Percentiles rank a stretch among this genome's conserved stretches.
These are phyloP conservation scores for Cataglyphis livida DNA, from an alignment of 2,888 invertebrate genomes.

Conservation along the genomic window DNA sequence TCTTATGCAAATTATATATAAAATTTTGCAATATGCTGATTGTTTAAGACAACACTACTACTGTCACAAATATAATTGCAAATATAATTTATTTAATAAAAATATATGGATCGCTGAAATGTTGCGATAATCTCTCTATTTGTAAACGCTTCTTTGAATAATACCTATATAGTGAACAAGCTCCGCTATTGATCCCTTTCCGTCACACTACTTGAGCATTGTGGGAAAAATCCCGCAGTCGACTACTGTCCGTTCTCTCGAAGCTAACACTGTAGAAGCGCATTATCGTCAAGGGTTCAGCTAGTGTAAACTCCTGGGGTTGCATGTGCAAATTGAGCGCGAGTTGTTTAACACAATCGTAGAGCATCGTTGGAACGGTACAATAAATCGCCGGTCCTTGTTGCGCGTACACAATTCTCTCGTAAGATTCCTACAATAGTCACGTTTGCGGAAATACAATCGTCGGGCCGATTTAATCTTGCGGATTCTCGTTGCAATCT, in stretches of 20 bases:
- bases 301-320: conserved; percentile 75
- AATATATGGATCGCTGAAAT: neutral
- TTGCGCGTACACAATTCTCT: conserved; percentile 57
- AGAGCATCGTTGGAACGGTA: conserved; percentile 65
- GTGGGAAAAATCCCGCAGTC: conserved; percentile 61
- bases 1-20: neutral
- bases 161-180: neutral
- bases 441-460: conserved; percentile 77
- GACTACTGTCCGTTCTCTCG: conserved; percentile 63
- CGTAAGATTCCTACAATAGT: conserved; percentile 69
- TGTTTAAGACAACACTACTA: neutral
- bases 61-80: neutral
- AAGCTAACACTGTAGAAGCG: conserved; percentile 68
- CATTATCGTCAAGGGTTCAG: conserved; percentile 76
- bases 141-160: conserved; percentile 3
- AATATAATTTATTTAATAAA: neutral
- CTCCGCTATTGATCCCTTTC: conserved; percentile 27
- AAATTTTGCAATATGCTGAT: neutral
- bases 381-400: conserved; percentile 68
- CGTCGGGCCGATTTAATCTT: conserved; percentile 74
- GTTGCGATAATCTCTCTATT: neutral
- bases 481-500: conserved; percentile 64
- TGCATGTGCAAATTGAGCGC: conserved; percentile 77
- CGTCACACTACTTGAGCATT: conserved; percentile 31
- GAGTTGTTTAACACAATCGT: conserved; percentile 76